Conservation (phyloP, 2,113 vertebrate genomes). For the Strigops habroptila region DNA sequence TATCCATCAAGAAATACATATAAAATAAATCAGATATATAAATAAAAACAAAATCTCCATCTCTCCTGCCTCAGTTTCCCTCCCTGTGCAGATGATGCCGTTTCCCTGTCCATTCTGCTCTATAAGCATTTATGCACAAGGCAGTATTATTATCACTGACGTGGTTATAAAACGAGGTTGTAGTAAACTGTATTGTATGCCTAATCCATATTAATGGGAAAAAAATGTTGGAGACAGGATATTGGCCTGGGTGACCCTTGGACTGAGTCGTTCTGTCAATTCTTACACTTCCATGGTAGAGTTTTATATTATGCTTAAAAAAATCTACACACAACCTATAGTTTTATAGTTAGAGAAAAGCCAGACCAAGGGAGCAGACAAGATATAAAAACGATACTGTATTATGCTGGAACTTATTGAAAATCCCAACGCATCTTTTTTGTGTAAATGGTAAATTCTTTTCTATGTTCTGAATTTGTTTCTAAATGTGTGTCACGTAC, state of each 20-base stretch:
- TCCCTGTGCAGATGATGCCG: accelerated
- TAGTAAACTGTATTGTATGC: constrained; percentile 11
- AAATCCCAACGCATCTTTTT: constrained; percentile 44
- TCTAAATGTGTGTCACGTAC: constrained; percentile 50
- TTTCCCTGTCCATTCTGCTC: background rate
- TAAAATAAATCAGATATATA: background rate
- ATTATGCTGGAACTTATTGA: constrained; percentile 39
- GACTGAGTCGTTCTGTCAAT: background rate
- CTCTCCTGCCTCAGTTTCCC: background rate
- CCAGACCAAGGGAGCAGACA: background rate
- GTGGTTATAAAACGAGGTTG: background rate
- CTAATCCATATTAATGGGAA: constrained; percentile 4
- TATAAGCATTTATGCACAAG: background rate
- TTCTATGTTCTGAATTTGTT: constrained; percentile 16
- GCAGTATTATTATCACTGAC: background rate
- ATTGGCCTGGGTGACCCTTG: background rate
- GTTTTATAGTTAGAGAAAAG: constrained; percentile 14
- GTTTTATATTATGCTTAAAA: constrained; percentile 17
- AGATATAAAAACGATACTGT: constrained; percentile 35
- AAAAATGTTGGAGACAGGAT: background rate
- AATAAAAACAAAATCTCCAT: background rate
- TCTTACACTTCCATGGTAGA: background rate
- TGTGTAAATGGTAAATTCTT: constrained; percentile 50
- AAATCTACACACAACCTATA: constrained; percentile 13
- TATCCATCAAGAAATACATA: background rate